A percentile compares a stretch with the other conserved stretches of the same genome.
Evolutionary conservation across 1,140 invertebrate genomes (phyloP).

Genomic region (Drosophila athabasca): DNA sequence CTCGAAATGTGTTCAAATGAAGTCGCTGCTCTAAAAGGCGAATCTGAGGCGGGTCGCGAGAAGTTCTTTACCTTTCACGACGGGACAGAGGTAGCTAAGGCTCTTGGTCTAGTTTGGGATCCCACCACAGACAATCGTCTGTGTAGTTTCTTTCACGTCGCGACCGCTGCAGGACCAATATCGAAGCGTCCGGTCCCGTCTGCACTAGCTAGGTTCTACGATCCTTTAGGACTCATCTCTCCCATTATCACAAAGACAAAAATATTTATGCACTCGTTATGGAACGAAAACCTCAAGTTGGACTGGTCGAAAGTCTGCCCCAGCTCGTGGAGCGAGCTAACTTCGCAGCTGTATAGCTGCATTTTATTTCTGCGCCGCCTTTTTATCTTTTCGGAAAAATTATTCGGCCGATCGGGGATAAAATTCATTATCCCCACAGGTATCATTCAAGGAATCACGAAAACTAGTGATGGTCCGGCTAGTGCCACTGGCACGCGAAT

Average conservation of each 20-base stretch:
- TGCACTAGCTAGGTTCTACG: slow-evolving; percentile 1
- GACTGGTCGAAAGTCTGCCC: background rate
- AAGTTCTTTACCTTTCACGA: no score
- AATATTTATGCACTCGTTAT: slow-evolving; percentile 7
- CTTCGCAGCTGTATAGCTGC: background rate
- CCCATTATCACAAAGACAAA: slow-evolving; percentile 3
- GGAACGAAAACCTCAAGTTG: background rate
- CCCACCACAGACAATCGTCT: background rate
- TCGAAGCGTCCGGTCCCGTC: background rate
- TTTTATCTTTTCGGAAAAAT: no score
- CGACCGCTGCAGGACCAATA: background rate
- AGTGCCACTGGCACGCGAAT: no score
- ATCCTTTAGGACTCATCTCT: slow-evolving; percentile 1
- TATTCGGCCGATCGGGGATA: no score
- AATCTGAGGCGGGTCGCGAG: no score
- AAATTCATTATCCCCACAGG: no score
- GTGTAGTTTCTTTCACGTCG: no score
- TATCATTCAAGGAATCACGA: no score
- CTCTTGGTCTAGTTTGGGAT: background rate
- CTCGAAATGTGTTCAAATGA: no score
- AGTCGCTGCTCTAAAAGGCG: no score
- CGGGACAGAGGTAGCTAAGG: background rate
- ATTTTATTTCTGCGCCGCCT: no score
- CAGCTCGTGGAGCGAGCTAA: slow-evolving; percentile 3
- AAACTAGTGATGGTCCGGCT: no score